Evolutionary conservation across 2,888 invertebrate species (phyloP).

Genomic region (Dascillus cervinus): DNA sequence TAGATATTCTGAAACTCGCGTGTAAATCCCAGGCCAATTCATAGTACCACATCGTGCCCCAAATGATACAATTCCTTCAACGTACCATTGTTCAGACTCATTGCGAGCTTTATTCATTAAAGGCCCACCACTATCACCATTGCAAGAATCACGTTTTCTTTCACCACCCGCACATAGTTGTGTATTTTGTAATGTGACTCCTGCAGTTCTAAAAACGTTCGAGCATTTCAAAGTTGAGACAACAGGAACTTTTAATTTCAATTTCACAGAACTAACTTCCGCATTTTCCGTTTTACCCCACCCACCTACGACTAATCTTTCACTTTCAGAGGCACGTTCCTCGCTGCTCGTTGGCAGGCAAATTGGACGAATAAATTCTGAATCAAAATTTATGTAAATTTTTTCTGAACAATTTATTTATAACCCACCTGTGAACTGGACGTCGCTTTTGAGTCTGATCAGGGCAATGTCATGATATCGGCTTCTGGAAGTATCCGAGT

Average conservation of each 20-base stretch:
- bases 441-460: conserved; percentile 43
- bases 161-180: conserved; percentile 65
- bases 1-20: conserved; percentile 49
- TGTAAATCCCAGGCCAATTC: conserved; percentile 59
- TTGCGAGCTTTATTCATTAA: conserved; percentile 50
- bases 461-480: conserved; percentile 39
- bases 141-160: conserved; percentile 58
- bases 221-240: conserved; percentile 47
- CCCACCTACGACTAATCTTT: conserved; percentile 33
- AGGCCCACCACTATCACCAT: conserved; percentile 48
- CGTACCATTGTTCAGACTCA: conserved; percentile 38
- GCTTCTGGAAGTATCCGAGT: conserved; percentile 19
- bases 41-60: conserved; percentile 43
- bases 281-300: conserved; percentile 40
- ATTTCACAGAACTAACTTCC: conserved; percentile 18
- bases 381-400: conserved; percentile 1
- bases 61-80: conserved; percentile 50
- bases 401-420: not conserved
- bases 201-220: conserved; percentile 42
- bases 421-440: conserved; percentile 39
- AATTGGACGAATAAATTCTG: conserved; percentile 17
- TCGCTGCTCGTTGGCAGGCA: conserved; percentile 13
- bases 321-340: conserved; percentile 21
- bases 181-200: conserved; percentile 41
- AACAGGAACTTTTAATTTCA: conserved; percentile 41